Percentiles rank a stretch among this genome's conserved stretches.
These are phyloP conservation scores for Brachionus sp. DNA, from an alignment of 1,140 invertebrate genomes.

Conservation along the genomic window DNA sequence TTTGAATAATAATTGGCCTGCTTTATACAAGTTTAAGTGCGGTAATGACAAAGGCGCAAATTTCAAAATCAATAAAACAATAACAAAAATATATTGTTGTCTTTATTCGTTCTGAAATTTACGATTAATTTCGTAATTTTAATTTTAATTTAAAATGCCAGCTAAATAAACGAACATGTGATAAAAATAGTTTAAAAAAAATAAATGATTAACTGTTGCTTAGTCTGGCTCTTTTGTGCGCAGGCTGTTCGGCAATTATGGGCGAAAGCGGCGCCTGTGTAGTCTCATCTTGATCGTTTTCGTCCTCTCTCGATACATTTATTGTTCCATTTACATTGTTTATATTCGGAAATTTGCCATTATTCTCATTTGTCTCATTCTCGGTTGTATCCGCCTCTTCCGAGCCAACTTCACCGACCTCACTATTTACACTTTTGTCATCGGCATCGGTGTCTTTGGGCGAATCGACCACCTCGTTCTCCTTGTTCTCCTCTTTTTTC, in stretches of 20 bases:
- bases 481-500: background rate
- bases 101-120: background rate
- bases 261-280: background rate
- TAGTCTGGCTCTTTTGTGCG: conserved; percentile 23
- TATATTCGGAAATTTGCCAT: background rate
- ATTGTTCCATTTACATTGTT: background rate
- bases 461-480: background rate
- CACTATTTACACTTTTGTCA: background rate
- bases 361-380: background rate
- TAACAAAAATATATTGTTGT: conserved; percentile 5
- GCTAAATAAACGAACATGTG: background rate
- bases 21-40: conserved; percentile 67
- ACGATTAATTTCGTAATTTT: background rate
- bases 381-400: background rate
- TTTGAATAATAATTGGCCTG: background rate
- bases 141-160: background rate
- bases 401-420: background rate
- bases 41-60: conserved; percentile 9
- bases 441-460: background rate
- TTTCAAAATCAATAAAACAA: conserved; percentile 2
- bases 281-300: background rate
- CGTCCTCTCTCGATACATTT: background rate
- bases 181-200: background rate
- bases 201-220: conserved; percentile 26
- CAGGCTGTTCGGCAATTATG: background rate